phyloP scores from a whole-genome alignment of 1,140 invertebrate species.

The Helicorthomorpha holstii region DNA sequence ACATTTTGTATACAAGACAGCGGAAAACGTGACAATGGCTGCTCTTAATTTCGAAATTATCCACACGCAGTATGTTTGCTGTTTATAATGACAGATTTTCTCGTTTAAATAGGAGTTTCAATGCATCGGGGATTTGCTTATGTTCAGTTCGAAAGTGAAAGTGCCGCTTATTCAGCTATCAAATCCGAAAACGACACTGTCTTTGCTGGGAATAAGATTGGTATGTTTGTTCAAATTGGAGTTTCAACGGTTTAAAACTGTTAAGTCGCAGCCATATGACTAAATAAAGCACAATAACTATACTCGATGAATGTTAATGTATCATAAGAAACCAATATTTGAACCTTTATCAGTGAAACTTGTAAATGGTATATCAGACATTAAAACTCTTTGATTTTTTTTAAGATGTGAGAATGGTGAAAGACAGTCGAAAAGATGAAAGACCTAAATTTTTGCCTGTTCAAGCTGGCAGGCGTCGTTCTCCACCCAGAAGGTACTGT shows the following conservation, averaged over 20 bases:
- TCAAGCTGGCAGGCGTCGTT: too few relatives aligned
- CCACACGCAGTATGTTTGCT: background rate
- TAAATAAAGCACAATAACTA: too few relatives aligned
- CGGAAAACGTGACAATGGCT: background rate
- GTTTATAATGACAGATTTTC: conserved; percentile 23
- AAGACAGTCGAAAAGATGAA: background rate
- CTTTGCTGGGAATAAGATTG: conserved; percentile 47
- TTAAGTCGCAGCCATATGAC: too few relatives aligned
- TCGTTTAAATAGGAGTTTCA: conserved; percentile 33
- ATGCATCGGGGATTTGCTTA: conserved; percentile 65
- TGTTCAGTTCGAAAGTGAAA: conserved; percentile 60
- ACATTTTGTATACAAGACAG: background rate
- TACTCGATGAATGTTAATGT: too few relatives aligned
- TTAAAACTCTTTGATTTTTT: too few relatives aligned
- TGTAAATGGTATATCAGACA: too few relatives aligned
- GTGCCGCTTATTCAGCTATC: conserved; percentile 51
- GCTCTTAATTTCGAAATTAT: background rate
- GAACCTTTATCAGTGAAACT: too few relatives aligned
- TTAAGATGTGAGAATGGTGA: background rate
- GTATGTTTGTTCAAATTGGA: conserved; percentile 27
- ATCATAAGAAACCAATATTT: too few relatives aligned
- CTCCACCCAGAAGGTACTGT: too few relatives aligned
- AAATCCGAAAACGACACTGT: conserved; percentile 43
- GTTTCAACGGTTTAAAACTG: too few relatives aligned
- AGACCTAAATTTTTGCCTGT: too few relatives aligned